Base-by-base conservation (phyloP, 2,888 invertebrate species). In the Mimumesa dahlbomi region DNA sequence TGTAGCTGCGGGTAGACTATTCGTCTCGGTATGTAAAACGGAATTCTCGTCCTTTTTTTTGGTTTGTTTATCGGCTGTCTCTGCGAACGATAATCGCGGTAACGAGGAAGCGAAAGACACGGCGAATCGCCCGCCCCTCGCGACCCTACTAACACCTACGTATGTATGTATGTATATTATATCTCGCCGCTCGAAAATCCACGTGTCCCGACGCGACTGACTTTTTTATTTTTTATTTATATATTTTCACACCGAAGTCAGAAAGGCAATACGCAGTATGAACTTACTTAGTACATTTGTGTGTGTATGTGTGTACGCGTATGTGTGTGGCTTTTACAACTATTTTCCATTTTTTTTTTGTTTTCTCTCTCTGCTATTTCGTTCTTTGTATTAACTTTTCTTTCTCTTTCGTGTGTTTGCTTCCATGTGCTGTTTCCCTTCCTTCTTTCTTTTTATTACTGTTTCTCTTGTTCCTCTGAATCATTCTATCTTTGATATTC, bases 251-350 rank as follows among this genome's bases (percentile, higher is more conserved):
- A 89, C 86, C 89, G 84, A 89, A 88, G 87, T 89, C 88, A 88
- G 89, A 89, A 89, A 89, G 89, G 89, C 89, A 89, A 88, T 89
- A 88, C 88, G 87, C 88, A 88, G 88, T 89, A 89, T 86, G 85
- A 89, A 88, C 88, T 88, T 88, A 89, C 86, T 86, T 88, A 88
- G 77, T 87, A 84, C 82, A 84, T 84, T 82, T 87, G 83, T 87
- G 82, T 83, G 81, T 84, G 84, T 82, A 78, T 78, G 82, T 73
- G 49, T 83, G 75, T 85, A 83, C 78, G 80, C 75, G 78, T 83
- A 78, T 79, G 81, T 86, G 82, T 84, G 72, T 83, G 78, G 73
- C 76, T 82, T 83, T 81, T 77, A 81, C 71, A 82, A 76, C 74
- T 82, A 81, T 79, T 79, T 58, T 67, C 79, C 75, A 63, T 52